Base-by-base conservation (phyloP, 2,797 vertebrate species). In the Limosa lapponica region DNA sequence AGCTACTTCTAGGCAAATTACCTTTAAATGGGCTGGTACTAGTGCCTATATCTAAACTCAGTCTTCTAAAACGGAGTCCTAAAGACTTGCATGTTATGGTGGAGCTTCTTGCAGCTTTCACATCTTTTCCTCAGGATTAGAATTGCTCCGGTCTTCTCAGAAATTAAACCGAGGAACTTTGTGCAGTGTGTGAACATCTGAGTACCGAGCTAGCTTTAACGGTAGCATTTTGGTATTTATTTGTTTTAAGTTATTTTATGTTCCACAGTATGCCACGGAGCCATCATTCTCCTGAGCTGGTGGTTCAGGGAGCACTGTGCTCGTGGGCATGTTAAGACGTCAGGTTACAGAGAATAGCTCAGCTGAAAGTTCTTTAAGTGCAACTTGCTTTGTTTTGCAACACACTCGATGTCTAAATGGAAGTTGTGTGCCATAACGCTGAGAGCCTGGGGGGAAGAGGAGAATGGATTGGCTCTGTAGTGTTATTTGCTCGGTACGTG, bases 31-130 rank as follows among this genome's bases (percentile, higher is more conserved):
- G 28, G 28, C 46, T 41, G 22, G 27, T n/a, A 30, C 22, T 43
- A 3, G 16, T 58, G 59, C 52, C 93, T 32, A 2, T 11, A 5
- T 25, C 49, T 32, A 43, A 83, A 48, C 52, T 86, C 27, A 0
- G 1, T 25, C 3, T 27, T 55, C 27, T 30, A 3, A 59, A 79
- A 8, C 39, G 3, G 34, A 54, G 20, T 67, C 43, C 44, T 11
- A 3, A 58, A 62, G 34, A 62, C 61, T 52, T 49, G 6, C 61
- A 3, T 1, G 0, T 10, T 27, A 8, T 16, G 28, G 1, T 6
- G 13, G 37, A 44, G 30, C 39, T 57, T 36, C 59, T 48, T 48
- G 32, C 48, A 59, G 57, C 61, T 86, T 54, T 64, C 65, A 6
- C 23, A 3, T 37, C 22, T 70, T 48, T 67, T 46, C 39, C 49